Base-by-base conservation (phyloP, 2,888 invertebrate species). In the Parascotia fuliginaria region DNA sequence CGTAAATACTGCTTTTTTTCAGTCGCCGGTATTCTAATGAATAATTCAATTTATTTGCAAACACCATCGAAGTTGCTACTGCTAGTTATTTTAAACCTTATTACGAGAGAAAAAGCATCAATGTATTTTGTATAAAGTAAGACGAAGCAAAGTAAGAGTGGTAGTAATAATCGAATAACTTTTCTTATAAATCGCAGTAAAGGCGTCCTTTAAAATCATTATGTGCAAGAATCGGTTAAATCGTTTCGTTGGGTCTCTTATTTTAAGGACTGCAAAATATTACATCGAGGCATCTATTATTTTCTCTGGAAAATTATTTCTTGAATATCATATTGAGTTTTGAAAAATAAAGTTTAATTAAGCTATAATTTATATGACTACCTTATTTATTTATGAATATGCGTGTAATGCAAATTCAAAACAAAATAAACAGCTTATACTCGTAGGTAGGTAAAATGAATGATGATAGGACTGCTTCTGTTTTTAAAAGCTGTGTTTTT, bases 41-140 rank as follows among this genome's bases (percentile, higher is more conserved):
- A 70, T 70, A 60, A 63, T 70, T 63, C 42, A 70, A 64, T 62
- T 57, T 54, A 43, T 7, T 60, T 54, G 49, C 55, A 54, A 60
- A 62, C 46, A 44, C 40, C 22, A 36, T 46, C 42, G 5, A 41
- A 28, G 11, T 14, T 22, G 34, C 3, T 19, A 7, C 5, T 7
- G 15, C 7, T 3, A 0, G 0, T 13, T 6, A 53, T 36, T 65
- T 46, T 55, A 13, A 43, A 38, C 55, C 44, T 15, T 58, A 43
- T 51, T 11, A 1, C 19, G 12, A 39, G 13, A 14, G n/a, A 9
- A 16, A 4, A 24, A 15, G 16, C 24, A n/a, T 36, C 14, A 11
- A 0, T 16, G 3, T 44, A 24, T 39, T 13, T 13, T 43, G 29
- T 31, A 28, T 14, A 14, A 43, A 38, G n/a, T 0, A 5, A 1